Evolutionary conservation across 2,113 vertebrate genomes (phyloP).

Genomic region (Brachyhypopomus gauderio): DNA sequence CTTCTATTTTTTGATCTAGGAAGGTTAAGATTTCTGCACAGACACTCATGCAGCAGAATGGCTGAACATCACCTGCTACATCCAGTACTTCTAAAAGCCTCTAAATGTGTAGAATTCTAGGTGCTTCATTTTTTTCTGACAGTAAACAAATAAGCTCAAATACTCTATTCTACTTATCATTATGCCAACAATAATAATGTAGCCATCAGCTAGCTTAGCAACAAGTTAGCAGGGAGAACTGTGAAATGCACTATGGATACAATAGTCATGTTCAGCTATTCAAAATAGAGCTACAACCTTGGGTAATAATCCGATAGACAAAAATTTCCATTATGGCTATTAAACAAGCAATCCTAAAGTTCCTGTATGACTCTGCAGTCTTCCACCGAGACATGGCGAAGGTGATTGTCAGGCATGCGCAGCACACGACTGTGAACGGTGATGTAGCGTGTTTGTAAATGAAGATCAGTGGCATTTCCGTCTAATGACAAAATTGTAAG

Average conservation of each 20-base stretch:
- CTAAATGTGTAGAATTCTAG: background rate
- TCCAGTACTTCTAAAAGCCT: constrained; percentile 27
- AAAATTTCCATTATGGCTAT: background rate
- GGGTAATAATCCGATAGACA: constrained; percentile 13
- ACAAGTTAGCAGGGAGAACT: background rate
- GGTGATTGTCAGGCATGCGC: constrained; percentile 76
- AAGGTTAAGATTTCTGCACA: constrained; percentile 48
- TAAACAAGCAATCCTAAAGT: constrained; percentile 12
- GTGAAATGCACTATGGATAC: constrained; percentile 50
- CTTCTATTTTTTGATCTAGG: background rate
- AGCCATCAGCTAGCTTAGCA: background rate
- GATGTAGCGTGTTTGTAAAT: constrained; percentile 44
- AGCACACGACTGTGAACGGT: constrained; percentile 60
- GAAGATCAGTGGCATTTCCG: background rate
- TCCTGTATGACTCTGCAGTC: constrained; percentile 64
- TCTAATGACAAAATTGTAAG: background rate
- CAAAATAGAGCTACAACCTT: constrained; percentile 48
- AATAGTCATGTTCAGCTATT: constrained; percentile 63
- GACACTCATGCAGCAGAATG: constrained; percentile 55
- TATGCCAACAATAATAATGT: background rate
- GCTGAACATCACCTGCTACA: constrained; percentile 63
- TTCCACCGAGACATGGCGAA: constrained; percentile 69
- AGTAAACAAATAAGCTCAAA: background rate
- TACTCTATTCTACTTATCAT: background rate
- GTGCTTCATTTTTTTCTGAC: background rate